A percentile compares a stretch with the other conserved stretches of the same genome.
phyloP scores from a whole-genome alignment of 2,888 invertebrate species.

The Hetaerina titia region DNA sequence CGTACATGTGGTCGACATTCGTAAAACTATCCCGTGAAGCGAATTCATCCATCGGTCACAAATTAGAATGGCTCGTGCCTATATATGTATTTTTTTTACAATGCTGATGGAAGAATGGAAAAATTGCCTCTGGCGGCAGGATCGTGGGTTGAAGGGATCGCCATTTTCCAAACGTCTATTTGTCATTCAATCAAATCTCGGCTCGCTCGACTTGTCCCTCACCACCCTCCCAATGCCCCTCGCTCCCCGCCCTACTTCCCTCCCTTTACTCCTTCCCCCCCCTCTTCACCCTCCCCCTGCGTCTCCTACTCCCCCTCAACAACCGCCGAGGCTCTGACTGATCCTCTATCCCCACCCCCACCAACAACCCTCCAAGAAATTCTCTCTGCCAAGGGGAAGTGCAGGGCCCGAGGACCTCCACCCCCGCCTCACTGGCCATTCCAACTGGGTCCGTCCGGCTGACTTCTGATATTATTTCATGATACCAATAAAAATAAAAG shows the following conservation, averaged over 20 bases:
- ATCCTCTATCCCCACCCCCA: background rate
- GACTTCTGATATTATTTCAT: slow-evolving; percentile 54
- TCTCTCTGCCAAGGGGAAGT: background rate
- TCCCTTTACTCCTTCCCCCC: background rate
- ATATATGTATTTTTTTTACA: background rate
- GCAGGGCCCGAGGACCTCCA: background rate
- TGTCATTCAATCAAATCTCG: slow-evolving; percentile 25
- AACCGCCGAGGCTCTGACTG: background rate
- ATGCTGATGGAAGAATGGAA: background rate
- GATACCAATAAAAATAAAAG: slow-evolving; percentile 58
- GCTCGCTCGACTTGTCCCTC: background rate
- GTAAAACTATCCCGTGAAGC: background rate
- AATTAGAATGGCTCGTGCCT: background rate
- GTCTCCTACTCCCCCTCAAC: background rate
- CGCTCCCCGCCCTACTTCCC: background rate
- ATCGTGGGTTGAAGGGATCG: background rate
- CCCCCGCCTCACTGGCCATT: background rate
- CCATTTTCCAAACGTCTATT: slow-evolving; percentile 13
- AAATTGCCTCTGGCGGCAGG: background rate
- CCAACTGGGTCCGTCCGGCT: background rate
- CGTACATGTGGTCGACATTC: background rate
- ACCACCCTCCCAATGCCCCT: background rate
- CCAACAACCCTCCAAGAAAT: no score
- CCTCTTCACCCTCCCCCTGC: background rate
- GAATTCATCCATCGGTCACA: background rate